Evolutionary conservation across 2,888 invertebrate species (phyloP), one percentile per base, ranked within the genome.

Genomic region (Masnerella sp.): DNA sequence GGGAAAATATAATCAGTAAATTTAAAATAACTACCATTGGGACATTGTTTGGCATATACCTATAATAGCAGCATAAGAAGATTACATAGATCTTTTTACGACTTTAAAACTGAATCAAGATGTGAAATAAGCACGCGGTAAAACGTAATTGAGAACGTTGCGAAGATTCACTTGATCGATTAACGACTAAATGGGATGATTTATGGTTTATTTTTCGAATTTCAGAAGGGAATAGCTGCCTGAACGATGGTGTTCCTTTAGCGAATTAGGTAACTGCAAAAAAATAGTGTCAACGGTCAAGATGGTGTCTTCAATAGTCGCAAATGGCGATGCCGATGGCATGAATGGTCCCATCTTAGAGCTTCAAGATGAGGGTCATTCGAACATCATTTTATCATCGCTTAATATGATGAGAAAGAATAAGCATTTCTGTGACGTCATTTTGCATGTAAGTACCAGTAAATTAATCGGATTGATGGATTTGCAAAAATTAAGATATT

Each of bases 361-460:
- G 45, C 65, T 81, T n/a, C 75, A 79, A 32, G 81, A 81, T 42
- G 79, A 81, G 45, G 76, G 59, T 43, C 79, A 81, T 43, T 71
- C 78, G 2, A 74, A 51, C 9, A 74, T 76, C 78, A 91, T 92
- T 78, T 90, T 95, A 74, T 88, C 89, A 58, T 91, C 92, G 30
- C 90, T 95, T 78, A 93, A 94, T 89, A 93, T 92, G 89, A 92
- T 95, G 91, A 90, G 95, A 81, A 94, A 94, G 88, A 93, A 94
- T 86, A 91, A 93, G 65, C 94, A 95, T 85, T 95, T 96, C 88
- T 96, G 94, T 89, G 96, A 96, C 89, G 94, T 94, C 80, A 91
- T 93, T 82, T 90, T 96, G 81, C 92, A 94, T 87, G 95, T 94
- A 84, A 91, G 34, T 49, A 12, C 2, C 12, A 12, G 17, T n/a